Base-by-base conservation (phyloP, 2,888 invertebrate species). In the Auanema freiburgensis region DNA sequence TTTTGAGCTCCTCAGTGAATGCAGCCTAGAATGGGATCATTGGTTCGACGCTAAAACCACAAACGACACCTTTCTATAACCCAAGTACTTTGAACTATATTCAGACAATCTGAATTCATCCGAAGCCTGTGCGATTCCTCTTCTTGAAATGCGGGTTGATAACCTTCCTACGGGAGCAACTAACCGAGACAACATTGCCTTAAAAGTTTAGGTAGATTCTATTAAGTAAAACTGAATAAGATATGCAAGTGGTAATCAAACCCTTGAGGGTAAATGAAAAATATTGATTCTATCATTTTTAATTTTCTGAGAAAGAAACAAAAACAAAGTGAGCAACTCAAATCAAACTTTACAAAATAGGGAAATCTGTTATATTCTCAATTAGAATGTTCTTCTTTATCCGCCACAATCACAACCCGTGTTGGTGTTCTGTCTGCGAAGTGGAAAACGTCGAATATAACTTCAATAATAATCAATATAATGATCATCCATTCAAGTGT, bases 401-500 rank as follows among this genome's bases (percentile, higher is more conserved):
- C n/a, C 25, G 21, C 11, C 41, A 62, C 51, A 40, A 57, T 33
- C 12, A 62, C 23, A 18, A 51, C 51, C 25, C 51, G 25, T 24
- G 42, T 50, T 6, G 62, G 57, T 3, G 50, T n/a, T 21, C 16
- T 23, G 41, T 62, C 62, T 2, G 65, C 63, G 51, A 74, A 80
- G 61, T 80, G 79, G 59, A 71, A 71, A 18, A 70, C 42, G 57
- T 79, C 81, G 64, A 81, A 82, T 16, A 83, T 53, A 23, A 96
- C 96, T 86, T 97, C 96, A 0, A 95, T 91, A 88, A 93, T 89
- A 85, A 97, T 97, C 44, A 97, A 89, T 23, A 91, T 87, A 67
- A 97, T 97, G 73, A 97, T 94, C 91, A 96, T 94, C 93, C 93
- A 93, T 85, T 97, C 97, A 0, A 97, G 88, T 0, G 93, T 88